Conservation (phyloP, 2,888 invertebrate genomes). For the Ichneumon xanthorius region DNA sequence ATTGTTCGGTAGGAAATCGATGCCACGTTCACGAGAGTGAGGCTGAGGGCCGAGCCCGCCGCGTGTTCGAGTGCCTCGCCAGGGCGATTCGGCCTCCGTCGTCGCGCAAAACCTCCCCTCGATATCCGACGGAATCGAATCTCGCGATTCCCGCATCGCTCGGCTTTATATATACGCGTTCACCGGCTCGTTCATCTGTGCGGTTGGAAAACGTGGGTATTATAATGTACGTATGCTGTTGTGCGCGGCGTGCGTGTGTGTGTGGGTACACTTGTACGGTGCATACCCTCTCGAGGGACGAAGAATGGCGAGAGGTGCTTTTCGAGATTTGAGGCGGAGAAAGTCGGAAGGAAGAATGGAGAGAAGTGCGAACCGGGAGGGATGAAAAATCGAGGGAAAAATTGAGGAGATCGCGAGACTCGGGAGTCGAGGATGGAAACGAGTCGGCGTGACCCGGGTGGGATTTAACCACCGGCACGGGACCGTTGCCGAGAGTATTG, state of each 20-base stretch:
- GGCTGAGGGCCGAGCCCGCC: constrained; percentile 19
- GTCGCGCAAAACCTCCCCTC: constrained; percentile 5
- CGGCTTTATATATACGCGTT: constrained; percentile 44
- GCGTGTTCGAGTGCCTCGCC: constrained; percentile 55
- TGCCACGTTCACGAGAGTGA: constrained; percentile 73
- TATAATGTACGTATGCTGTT: neutral
- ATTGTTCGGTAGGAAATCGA: constrained; percentile 82
- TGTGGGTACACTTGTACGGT: neutral
- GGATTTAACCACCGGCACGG: too few species aligned
- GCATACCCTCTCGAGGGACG: constrained; percentile 15
- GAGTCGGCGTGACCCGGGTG: too few species aligned
- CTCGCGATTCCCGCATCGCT: constrained; percentile 51
- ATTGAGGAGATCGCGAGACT: neutral
- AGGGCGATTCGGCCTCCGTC: constrained; percentile 16
- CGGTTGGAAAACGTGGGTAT: constrained; percentile 16
- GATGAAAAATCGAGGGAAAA: constrained; percentile 9
- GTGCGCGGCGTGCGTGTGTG: too few species aligned
- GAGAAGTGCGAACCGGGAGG: neutral
- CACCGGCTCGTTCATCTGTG: constrained; percentile 9
- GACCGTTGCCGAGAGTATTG: too few species aligned
- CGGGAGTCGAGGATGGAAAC: neutral
- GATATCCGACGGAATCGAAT: constrained; percentile 48
- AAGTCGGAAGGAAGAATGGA: neutral
- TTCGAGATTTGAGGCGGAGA: constrained; percentile 26
- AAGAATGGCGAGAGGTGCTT: constrained; percentile 37